Evolutionary conservation across 2,797 vertebrate genomes (phyloP).

Genomic region (Pseudomugil gertrudae): DNA sequence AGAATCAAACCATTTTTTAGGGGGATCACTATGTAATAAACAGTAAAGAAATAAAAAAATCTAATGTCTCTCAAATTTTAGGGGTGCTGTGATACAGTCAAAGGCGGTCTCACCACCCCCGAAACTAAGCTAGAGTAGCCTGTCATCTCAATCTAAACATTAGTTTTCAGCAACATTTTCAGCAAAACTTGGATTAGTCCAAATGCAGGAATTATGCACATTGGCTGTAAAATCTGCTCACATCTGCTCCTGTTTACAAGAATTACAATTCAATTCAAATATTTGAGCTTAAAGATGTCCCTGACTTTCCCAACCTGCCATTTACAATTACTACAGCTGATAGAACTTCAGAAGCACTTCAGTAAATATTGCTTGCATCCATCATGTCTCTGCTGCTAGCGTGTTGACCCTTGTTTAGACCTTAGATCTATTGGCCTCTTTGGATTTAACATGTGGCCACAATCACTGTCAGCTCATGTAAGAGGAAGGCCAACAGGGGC

Average conservation of each 20-base stretch:
- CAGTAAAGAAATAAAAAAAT: no score
- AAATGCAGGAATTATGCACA: neutral
- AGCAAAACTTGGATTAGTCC: neutral
- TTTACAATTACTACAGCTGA: neutral
- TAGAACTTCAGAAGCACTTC: slow-evolving; percentile 18
- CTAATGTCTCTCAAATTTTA: no score
- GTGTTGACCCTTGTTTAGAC: slow-evolving; percentile 26
- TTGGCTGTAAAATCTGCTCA: neutral
- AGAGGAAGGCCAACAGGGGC: slow-evolving; percentile 35
- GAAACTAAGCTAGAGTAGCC: no score
- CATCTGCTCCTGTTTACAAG: no score
- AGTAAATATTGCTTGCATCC: slow-evolving; percentile 17
- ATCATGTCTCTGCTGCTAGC: neutral
- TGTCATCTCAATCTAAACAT: no score
- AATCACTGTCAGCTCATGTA: slow-evolving; percentile 49
- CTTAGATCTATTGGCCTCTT: slow-evolving; percentile 7
- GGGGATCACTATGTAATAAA: no score
- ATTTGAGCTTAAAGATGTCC: slow-evolving; percentile 4
- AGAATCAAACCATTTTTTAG: no score
- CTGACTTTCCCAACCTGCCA: neutral
- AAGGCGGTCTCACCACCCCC: no score
- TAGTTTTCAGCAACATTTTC: no score
- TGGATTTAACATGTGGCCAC: slow-evolving; percentile 23
- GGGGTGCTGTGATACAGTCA: no score
- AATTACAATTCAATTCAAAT: no score